Conservation (phyloP, 2,113 vertebrate genomes). For the Dryoscopus gambensis region DNA sequence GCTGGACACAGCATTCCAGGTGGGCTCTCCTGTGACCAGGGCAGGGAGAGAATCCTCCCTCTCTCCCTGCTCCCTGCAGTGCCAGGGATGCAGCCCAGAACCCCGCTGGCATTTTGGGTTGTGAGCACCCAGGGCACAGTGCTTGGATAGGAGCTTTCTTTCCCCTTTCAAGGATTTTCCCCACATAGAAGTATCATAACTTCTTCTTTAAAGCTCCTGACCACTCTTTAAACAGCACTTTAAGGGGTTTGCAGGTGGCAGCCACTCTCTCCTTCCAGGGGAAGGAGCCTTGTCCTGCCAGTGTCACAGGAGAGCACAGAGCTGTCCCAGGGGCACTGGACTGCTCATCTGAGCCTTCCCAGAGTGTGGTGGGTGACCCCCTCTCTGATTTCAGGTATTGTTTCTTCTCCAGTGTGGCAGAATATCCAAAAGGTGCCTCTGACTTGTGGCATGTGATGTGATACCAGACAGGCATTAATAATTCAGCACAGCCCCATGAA, state of each 20-base stretch:
- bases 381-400: neutral
- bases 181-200: neutral
- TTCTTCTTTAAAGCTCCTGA: neutral
- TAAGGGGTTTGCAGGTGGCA: neutral
- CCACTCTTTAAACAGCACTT: neutral
- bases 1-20: neutral
- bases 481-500: neutral
- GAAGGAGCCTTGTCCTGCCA: fast-evolving
- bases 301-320: neutral
- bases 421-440: neutral
- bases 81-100: neutral
- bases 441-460: neutral
- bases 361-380: neutral
- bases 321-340: neutral
- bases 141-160: neutral
- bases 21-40: neutral
- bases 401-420: neutral
- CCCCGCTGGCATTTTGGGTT: neutral
- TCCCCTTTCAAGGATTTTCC: neutral
- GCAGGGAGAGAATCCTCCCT: neutral
- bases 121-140: fast-evolving
- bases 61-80: neutral
- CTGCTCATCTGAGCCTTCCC: neutral
- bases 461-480: neutral
- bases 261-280: neutral